Conservation (phyloP, 2,888 invertebrate genomes). For the Sisyra terminalis region DNA sequence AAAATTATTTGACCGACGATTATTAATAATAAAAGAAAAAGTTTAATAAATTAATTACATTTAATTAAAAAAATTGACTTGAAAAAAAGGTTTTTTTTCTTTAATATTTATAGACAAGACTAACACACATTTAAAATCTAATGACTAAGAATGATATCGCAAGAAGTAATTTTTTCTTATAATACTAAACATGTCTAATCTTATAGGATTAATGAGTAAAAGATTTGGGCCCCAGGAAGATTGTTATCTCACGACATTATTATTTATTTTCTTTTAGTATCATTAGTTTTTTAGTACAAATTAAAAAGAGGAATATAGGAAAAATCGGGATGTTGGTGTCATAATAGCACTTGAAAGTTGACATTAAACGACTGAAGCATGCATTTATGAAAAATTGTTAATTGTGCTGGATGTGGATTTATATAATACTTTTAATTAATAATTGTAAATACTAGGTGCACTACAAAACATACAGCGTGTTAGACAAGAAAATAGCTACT, state of each 20-base stretch:
- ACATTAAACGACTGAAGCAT: too few species aligned
- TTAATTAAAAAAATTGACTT: neutral
- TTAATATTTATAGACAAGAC: neutral
- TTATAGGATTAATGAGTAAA: slow-evolving; percentile 5
- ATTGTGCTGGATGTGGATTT: too few species aligned
- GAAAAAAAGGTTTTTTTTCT: neutral
- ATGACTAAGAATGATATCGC: slow-evolving; percentile 5
- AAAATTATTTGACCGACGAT: slow-evolving; percentile 1
- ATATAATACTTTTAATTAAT: too few species aligned
- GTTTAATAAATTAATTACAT: neutral
- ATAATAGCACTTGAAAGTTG: too few species aligned
- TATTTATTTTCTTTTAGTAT: too few species aligned
- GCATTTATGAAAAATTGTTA: too few species aligned
- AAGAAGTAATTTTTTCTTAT: neutral
- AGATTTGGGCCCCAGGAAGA: slow-evolving; percentile 27
- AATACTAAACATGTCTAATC: slow-evolving; percentile 5
- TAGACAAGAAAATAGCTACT: too few species aligned
- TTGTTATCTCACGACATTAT: slow-evolving; percentile 19
- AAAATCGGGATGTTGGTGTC: too few species aligned
- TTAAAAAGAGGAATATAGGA: too few species aligned
- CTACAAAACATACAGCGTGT: too few species aligned
- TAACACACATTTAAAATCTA: slow-evolving; percentile 2
- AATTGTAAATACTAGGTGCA: too few species aligned
- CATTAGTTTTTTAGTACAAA: too few species aligned
- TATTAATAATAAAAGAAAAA: neutral